Conservation (phyloP, 2,797 vertebrate species). For the Falco concolor region DNA sequence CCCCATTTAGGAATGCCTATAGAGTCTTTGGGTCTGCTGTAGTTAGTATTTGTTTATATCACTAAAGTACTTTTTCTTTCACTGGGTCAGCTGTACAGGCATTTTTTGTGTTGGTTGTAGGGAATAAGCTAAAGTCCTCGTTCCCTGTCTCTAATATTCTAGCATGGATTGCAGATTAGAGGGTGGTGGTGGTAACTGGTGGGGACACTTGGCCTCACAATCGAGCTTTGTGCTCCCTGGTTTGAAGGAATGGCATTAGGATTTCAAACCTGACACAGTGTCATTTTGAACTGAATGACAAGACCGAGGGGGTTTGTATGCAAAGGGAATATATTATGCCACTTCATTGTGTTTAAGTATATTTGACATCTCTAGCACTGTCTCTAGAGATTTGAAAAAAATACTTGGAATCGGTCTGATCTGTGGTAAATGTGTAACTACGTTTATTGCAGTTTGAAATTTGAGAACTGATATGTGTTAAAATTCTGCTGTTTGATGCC, state of each 20-base stretch:
- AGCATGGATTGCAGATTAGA: not conserved
- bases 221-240: not conserved
- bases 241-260: not conserved
- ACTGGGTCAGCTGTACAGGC: not conserved
- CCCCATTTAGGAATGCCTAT: not conserved
- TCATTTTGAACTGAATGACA: not conserved
- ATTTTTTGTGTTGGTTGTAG: not conserved
- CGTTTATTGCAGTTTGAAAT: not conserved
- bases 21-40: not conserved
- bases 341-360: not conserved
- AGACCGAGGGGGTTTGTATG: not conserved
- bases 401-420: not conserved
- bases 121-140: not conserved
- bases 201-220: not conserved
- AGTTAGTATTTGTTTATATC: not conserved
- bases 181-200: not conserved
- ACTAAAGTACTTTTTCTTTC: not conserved
- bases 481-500: not conserved
- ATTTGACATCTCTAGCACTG: not conserved
- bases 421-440: not conserved
- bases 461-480: accelerated
- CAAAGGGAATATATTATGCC: not conserved
- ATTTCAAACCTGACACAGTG: not conserved
- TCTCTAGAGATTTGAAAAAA: not conserved
- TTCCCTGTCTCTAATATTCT: not conserved